Evolutionary conservation across 2,113 vertebrate species (phyloP).

Genomic region (Amphiprion percula): DNA sequence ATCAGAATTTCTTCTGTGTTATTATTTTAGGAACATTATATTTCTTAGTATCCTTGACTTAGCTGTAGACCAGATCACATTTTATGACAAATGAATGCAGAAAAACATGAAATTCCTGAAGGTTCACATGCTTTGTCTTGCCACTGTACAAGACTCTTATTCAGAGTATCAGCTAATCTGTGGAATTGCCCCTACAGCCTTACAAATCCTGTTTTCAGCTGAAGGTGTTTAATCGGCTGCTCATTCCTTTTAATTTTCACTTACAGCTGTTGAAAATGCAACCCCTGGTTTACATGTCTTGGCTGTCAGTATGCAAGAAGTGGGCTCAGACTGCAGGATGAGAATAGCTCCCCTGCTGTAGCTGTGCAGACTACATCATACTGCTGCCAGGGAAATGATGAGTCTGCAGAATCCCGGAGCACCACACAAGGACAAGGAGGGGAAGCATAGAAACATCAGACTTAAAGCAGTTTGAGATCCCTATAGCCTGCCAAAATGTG

Average conservation of each 20-base stretch:
- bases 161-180: background rate
- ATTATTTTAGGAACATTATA: too few relatives aligned
- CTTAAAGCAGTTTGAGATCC: conserved; percentile 9
- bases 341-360: conserved; percentile 59
- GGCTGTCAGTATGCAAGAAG: conserved; percentile 43
- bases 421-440: conserved; percentile 59
- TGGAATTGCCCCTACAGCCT: background rate
- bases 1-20: too few relatives aligned
- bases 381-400: conserved; percentile 63
- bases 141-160: too few relatives aligned
- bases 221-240: background rate
- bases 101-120: too few relatives aligned
- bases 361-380: conserved; percentile 38
- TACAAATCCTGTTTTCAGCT: background rate
- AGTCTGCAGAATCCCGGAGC: conserved; percentile 65
- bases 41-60: too few relatives aligned
- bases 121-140: too few relatives aligned
- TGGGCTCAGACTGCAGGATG: conserved; percentile 20
- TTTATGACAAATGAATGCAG: too few relatives aligned
- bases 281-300: conserved; percentile 20
- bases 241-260: background rate
- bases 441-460: conserved; percentile 21
- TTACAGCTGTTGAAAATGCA: conserved; percentile 46
- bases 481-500: conserved; percentile 10
- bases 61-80: too few relatives aligned